Evolutionary conservation across 2,113 vertebrate species (phyloP).

Genomic region (Pristiophorus japonicus): DNA sequence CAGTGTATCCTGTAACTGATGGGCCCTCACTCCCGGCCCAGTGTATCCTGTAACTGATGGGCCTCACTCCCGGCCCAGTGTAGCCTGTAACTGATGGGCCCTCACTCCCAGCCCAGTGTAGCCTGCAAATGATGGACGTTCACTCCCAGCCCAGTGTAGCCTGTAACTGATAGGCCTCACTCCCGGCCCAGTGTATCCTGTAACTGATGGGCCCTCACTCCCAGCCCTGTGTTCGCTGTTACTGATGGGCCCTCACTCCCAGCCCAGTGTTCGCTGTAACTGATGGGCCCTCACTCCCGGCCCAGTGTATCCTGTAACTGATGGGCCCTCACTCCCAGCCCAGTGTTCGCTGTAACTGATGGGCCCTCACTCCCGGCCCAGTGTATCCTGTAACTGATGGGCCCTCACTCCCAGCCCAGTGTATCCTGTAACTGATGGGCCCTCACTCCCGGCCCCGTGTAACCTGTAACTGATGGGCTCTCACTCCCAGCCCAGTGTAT

Average conservation of each 20-base stretch:
- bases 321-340: background rate
- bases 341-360: background rate
- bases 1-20: background rate
- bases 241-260: background rate
- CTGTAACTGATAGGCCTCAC: background rate
- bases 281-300: background rate
- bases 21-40: background rate
- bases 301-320: too few species aligned
- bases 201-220: background rate
- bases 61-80: background rate
- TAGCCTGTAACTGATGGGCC: background rate
- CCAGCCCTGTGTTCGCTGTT: slow-evolving; percentile 53
- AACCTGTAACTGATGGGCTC: slow-evolving; percentile 39
- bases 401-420: too few species aligned
- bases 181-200: too few species aligned
- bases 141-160: background rate
- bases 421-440: background rate
- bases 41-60: background rate
- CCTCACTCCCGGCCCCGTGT: slow-evolving; percentile 50
- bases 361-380: background rate
- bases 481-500: background rate
- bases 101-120: background rate
- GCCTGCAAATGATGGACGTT: background rate
- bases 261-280: background rate
- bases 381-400: too few species aligned